Evolutionary conservation across 2,113 vertebrate species (phyloP), one percentile per base, ranked within the genome.

Genomic region (Ardeotis arabs): DNA sequence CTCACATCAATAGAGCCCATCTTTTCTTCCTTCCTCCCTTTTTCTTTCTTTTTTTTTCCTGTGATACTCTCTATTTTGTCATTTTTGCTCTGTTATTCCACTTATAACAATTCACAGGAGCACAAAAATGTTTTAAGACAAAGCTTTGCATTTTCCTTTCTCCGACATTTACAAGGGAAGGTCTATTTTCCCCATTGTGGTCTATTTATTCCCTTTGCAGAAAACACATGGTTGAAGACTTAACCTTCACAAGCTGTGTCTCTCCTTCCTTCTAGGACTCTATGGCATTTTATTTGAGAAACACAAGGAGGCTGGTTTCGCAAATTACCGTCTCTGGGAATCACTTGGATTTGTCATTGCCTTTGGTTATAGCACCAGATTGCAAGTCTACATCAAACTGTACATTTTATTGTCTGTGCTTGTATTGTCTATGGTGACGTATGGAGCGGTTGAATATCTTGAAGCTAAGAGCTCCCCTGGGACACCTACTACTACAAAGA

Each of bases 311-410:
- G 99, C 99, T 1, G 99, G 99, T 6, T 99, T 99, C 37, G 98
- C 99, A 63, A 99, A 98, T 96, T 99, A 99, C 94, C 98, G 99
- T 25, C 99, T 99, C 82, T 99, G 99, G 98, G 99, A 99, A 92
- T 99, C 99, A 0, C 55, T 99, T 25, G 99, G 99, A 2, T 99
- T 98, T 33, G 99, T 99, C 22, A 97, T 99, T 0, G 98, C 99
- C 55, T 99, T 99, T 31, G 99, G 98, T 14, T 99, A 99, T 94
- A 99, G 99, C 97, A 98, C 98, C 5, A 98, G 98, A 89, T 16
- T 99, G 50, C 99, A 99, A 14, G 97, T 99, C 91, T 97, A 97
- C 72, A 63, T 98, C 81, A 99, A 99, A 88, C 95, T 99, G 14
- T 99, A 98, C 91, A 96, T 99, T 49, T 91, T 99, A 31, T 44